Evolutionary conservation across 2,888 invertebrate genomes (phyloP).

Genomic region (Eurois occulta): DNA sequence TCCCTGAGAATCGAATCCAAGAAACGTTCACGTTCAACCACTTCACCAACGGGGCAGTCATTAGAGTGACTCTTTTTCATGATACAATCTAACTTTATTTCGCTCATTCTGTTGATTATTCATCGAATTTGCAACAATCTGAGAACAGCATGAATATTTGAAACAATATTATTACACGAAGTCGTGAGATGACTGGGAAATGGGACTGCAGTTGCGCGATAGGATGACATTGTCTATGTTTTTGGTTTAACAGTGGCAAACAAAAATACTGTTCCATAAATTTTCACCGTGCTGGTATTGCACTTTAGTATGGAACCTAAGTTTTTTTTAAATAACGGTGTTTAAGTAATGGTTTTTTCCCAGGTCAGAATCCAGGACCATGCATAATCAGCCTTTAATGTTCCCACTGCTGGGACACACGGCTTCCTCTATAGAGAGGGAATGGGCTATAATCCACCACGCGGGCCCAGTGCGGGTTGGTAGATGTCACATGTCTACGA

Average conservation of each 20-base stretch:
- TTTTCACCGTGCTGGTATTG: not conserved
- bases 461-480: too few species aligned
- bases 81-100: not conserved
- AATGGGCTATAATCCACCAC: too few species aligned
- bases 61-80: not conserved
- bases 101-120: not conserved
- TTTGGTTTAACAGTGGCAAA: not conserved
- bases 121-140: not conserved
- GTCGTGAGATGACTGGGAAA: not conserved
- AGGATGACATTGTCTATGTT: not conserved
- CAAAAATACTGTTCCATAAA: not conserved
- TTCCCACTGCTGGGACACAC: too few species aligned
- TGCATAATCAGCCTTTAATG: too few species aligned
- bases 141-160: not conserved
- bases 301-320: too few species aligned
- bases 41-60: not conserved
- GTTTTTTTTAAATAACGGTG: not conserved
- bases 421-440: too few species aligned
- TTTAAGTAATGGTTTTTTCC: not conserved
- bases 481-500: too few species aligned
- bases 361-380: not conserved
- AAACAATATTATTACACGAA: not conserved
- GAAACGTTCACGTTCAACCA: not conserved
- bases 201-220: not conserved
- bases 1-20: not conserved